Evolutionary conservation across 2,888 invertebrate genomes (phyloP).

Genomic region (Ceratothoa steindachneri): DNA sequence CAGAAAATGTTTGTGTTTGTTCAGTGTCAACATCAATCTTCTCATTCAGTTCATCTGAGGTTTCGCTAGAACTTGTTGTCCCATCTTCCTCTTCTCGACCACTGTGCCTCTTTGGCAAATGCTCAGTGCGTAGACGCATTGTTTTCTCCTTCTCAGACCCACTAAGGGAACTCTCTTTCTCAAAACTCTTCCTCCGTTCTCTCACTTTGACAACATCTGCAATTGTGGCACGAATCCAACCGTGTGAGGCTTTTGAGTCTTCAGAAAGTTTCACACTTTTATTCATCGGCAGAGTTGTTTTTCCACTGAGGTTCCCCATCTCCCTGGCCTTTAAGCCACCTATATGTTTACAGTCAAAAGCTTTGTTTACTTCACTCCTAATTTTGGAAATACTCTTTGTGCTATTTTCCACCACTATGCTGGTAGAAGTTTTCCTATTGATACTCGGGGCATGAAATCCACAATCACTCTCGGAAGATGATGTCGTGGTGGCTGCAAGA

Average conservation of each 20-base stretch:
- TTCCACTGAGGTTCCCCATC: too few species aligned
- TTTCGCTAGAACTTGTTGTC: slow-evolving; percentile 42
- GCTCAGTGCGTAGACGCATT: neutral
- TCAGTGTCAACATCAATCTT: slow-evolving; percentile 43
- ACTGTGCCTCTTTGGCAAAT: slow-evolving; percentile 11
- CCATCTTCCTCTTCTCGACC: slow-evolving; percentile 28
- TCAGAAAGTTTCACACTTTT: neutral
- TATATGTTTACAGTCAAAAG: neutral
- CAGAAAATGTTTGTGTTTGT: slow-evolving; percentile 44
- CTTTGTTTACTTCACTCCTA: neutral
- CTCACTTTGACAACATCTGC: slow-evolving; percentile 43
- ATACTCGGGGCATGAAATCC: neutral
- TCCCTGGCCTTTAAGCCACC: neutral
- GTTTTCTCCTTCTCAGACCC: slow-evolving; percentile 19
- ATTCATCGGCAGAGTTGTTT: too few species aligned
- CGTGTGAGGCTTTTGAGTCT: neutral
- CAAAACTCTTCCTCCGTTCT: slow-evolving; percentile 41
- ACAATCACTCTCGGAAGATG: neutral
- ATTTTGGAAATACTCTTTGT: neutral
- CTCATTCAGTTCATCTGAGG: slow-evolving; percentile 42
- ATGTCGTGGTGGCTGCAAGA: neutral
- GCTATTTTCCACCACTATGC: neutral
- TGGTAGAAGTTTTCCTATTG: neutral
- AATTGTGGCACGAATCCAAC: slow-evolving; percentile 37
- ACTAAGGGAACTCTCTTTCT: slow-evolving; percentile 27